Conservation (phyloP, 2,888 invertebrate species). For the Spisula subtruncata region DNA sequence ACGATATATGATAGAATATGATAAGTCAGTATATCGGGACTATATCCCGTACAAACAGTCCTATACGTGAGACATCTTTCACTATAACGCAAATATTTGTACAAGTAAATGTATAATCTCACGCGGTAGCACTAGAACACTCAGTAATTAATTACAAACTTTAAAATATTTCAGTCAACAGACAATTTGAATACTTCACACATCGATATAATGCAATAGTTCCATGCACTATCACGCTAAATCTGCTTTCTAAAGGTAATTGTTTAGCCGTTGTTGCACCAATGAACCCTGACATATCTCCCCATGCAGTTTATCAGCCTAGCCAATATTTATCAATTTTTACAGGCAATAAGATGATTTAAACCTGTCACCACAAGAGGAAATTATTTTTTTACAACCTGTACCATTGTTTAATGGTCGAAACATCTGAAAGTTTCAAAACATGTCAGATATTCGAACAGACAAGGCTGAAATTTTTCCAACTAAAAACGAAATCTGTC, state of each 20-base stretch:
- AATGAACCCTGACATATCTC: background rate
- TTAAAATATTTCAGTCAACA: constrained; percentile 1
- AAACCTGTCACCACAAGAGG: background rate
- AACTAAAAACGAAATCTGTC: too few species aligned
- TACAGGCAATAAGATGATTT: background rate
- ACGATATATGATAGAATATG: constrained; percentile 1
- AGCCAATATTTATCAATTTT: constrained; percentile 14
- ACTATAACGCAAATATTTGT: background rate
- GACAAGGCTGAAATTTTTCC: too few species aligned
- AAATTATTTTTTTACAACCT: background rate
- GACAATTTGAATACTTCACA: constrained; percentile 10
- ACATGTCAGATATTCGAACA: too few species aligned
- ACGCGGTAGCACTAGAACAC: background rate
- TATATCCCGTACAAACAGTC: background rate
- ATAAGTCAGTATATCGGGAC: background rate
- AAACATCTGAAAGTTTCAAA: too few species aligned
- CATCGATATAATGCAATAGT: background rate
- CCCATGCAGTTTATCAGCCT: background rate
- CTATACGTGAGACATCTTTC: background rate
- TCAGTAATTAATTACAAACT: background rate
- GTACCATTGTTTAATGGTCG: too few species aligned
- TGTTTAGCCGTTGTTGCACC: too few species aligned
- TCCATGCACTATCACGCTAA: background rate
- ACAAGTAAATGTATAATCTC: constrained; percentile 15
- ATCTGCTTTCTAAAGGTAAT: too few species aligned